A percentile compares a stretch with the other conserved stretches of the same genome.
Evolutionary conservation across 2,797 vertebrate genomes (phyloP).

Genomic region (Phoebastria nigripes): DNA sequence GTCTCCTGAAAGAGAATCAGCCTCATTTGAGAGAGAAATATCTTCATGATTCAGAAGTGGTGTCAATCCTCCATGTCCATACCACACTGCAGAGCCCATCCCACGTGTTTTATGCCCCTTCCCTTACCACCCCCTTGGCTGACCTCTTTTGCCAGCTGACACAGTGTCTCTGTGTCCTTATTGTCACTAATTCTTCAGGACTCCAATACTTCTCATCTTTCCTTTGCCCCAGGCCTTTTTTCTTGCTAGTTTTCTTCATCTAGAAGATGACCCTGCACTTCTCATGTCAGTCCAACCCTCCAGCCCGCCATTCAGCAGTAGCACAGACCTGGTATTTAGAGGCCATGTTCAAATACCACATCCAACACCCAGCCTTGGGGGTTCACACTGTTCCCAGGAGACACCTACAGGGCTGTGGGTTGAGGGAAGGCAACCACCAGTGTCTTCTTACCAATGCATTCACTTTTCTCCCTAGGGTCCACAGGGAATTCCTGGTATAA

Average conservation of each 20-base stretch:
- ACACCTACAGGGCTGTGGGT: neutral
- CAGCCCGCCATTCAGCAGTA: neutral
- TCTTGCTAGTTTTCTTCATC: neutral
- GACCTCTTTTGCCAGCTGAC: neutral
- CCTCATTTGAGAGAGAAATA: neutral
- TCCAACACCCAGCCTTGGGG: neutral
- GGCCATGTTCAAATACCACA: neutral
- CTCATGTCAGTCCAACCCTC: neutral
- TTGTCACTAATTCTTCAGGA: neutral
- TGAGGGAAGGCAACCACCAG: neutral
- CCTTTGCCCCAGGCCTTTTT: neutral
- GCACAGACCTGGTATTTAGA: neutral
- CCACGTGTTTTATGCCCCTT: neutral
- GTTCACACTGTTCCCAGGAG: neutral
- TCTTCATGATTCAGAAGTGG: neutral
- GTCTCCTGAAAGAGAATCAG: neutral
- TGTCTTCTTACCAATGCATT: neutral
- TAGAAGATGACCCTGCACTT: neutral
- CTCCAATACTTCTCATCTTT: neutral
- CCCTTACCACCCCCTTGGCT: neutral
- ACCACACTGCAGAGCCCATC: neutral
- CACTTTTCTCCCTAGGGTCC: conserved; percentile 81
- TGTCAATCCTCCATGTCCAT: neutral
- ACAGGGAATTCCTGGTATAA: conserved; percentile 87
- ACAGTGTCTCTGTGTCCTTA: fast-evolving